Evolutionary conservation across 2,113 vertebrate genomes (phyloP), one percentile per base, ranked within the genome.

Genomic region (Seriola dumerili): DNA sequence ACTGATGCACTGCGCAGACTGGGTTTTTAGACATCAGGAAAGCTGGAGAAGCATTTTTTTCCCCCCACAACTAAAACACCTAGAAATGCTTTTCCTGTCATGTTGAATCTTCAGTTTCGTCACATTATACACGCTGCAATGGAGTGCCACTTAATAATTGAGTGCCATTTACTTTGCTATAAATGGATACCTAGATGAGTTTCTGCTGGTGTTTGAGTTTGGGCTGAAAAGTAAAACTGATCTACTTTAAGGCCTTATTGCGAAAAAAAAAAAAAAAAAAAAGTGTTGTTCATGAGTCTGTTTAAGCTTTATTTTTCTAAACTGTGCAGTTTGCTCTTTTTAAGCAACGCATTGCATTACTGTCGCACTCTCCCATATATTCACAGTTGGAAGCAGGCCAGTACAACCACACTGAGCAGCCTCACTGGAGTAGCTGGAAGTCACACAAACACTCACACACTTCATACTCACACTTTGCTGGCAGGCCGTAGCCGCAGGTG

Each of bases 401-500:
- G 72, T 29, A 29, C 38, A 73, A 76, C 34, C 65, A 34, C 76
- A 72, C 46, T 2, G n/a, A 80, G 40, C 19, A 81, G 44, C 65
- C 54, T 85, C 82, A 32, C 63, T n/a, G 17, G 48, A 83, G 52
- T 12, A 42, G 50, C 65, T 83, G 63, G 42, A 71, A 76, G 72
- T 70, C 52, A 61, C 23, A 80, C 78, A 76, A 76, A 80, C 72
- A 67, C n/a, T 10, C 36, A 50, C 54, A 87, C 59, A 65, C 63
- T 46, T 79, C 42, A 16, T 80, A 96, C 97, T 97, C 89, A 98
- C 97, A 94, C 87, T 96, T 97, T 72, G 97, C 96, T 0, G 97
- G 97, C 69, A 98, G 96, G 78, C 95, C 92, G 21, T 97, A 97
- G 36, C 96, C 96, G 25, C 96, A 91, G 14, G 96, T 97, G 85